These are phyloP conservation scores for Dioctria linearis DNA, from an alignment of 2,888 invertebrate genomes.

Conservation along the genomic window DNA sequence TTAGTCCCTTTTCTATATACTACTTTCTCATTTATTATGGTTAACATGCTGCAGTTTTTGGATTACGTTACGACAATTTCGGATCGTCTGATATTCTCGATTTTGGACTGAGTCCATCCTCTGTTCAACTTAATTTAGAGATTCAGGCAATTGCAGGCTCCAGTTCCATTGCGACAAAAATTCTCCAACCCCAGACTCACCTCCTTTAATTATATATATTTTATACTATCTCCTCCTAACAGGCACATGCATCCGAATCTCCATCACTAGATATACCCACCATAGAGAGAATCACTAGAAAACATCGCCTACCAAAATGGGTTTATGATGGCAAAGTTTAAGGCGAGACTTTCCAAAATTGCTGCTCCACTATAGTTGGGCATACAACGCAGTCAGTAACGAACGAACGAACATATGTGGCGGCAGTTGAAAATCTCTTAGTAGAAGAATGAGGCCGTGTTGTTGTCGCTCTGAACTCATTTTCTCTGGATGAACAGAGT, in stretches of 20 bases:
- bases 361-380: not conserved
- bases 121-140: not conserved
- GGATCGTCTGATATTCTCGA: not conserved
- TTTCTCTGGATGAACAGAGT: not conserved
- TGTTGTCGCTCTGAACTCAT: conserved; percentile 29
- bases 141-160: conserved; percentile 13
- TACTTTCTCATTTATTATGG: not conserved
- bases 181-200: not conserved
- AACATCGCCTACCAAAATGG: not conserved
- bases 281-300: too few relatives aligned
- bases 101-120: conserved; percentile 30
- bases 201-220: not conserved
- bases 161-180: conserved; percentile 29
- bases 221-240: not conserved
- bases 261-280: too few relatives aligned
- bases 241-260: too few relatives aligned
- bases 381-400: too few relatives aligned
- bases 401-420: not conserved
- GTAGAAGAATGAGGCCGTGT: not conserved
- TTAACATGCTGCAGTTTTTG: not conserved
- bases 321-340: conserved; percentile 16
- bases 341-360: not conserved
- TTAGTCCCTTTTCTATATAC: too few relatives aligned
- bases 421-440: not conserved
- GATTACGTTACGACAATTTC: conserved; percentile 5